These are phyloP conservation scores for Holothuria scabra DNA, from an alignment of 53 echinoderm and acorn worm genomes.

Conservation along the genomic window DNA sequence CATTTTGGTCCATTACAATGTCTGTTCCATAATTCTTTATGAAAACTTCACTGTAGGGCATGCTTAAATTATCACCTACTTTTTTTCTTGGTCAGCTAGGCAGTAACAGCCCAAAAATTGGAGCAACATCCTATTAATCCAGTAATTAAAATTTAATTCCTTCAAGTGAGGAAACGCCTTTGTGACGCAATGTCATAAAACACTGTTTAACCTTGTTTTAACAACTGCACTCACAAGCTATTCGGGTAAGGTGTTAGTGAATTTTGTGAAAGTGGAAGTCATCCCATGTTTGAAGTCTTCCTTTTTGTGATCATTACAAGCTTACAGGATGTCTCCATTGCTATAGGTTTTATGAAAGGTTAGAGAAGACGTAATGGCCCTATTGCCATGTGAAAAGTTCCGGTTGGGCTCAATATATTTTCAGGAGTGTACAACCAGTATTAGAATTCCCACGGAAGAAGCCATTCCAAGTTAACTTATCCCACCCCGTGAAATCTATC, in stretches of 20 bases:
- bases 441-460: conserved; percentile 22
- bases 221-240: no score
- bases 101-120: no score
- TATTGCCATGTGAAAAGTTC: neutral
- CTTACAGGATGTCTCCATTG: conserved; percentile 23
- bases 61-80: no score
- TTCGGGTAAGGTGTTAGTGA: neutral
- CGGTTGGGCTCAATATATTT: neutral
- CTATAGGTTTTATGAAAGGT: neutral
- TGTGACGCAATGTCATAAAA: no score
- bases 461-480: neutral
- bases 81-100: no score
- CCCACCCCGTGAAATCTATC: neutral
- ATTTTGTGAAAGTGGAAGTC: conserved; percentile 16
- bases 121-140: no score
- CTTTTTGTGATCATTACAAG: conserved; percentile 16
- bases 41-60: no score
- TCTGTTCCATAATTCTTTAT: no score
- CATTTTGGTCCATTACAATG: no score
- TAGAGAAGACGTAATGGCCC: conserved; percentile 6
- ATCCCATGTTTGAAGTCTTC: neutral
- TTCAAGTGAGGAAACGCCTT: no score
- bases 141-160: no score
- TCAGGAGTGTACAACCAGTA: neutral
- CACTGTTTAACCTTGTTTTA: no score